phyloP scores from a whole-genome alignment of 2,888 invertebrate species.

The Synergus laeviventris region DNA sequence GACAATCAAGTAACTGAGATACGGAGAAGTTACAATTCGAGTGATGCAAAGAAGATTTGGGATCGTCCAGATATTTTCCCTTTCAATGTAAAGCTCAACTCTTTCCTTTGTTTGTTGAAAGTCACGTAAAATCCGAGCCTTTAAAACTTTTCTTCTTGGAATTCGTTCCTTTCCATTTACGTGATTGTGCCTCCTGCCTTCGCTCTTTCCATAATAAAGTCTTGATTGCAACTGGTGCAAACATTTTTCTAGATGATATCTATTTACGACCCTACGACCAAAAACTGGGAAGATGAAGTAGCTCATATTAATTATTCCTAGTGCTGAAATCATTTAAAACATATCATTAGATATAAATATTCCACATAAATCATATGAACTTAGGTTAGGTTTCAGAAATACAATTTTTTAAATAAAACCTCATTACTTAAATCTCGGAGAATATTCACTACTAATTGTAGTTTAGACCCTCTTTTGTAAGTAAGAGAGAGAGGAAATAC shows the following conservation, averaged over 20 bases:
- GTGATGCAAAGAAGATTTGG: conserved; percentile 94
- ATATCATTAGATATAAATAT: not conserved
- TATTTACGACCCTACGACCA: conserved; percentile 56
- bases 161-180: conserved; percentile 54
- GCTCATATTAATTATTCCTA: conserved; percentile 62
- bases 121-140: conserved; percentile 64
- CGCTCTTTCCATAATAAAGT: conserved; percentile 61
- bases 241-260: conserved; percentile 63
- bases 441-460: not conserved
- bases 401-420: no score
- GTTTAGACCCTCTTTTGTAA: not conserved
- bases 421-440: not conserved
- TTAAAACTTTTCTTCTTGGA: conserved; percentile 61
- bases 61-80: conserved; percentile 94
- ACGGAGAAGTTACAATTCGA: conserved; percentile 91
- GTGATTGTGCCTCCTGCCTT: conserved; percentile 55
- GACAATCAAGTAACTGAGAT: conserved; percentile 92
- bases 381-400: not conserved
- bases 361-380: not conserved
- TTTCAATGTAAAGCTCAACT: conserved; percentile 86
- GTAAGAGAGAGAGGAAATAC: not conserved
- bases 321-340: conserved; percentile 1
- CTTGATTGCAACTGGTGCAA: conserved; percentile 60
- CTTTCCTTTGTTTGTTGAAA: conserved; percentile 78
- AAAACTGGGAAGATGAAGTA: conserved; percentile 58